Evolutionary conservation across 2,113 vertebrate genomes (phyloP), one percentile per base, ranked within the genome.

Genomic region (Sigmodon hispidus): DNA sequence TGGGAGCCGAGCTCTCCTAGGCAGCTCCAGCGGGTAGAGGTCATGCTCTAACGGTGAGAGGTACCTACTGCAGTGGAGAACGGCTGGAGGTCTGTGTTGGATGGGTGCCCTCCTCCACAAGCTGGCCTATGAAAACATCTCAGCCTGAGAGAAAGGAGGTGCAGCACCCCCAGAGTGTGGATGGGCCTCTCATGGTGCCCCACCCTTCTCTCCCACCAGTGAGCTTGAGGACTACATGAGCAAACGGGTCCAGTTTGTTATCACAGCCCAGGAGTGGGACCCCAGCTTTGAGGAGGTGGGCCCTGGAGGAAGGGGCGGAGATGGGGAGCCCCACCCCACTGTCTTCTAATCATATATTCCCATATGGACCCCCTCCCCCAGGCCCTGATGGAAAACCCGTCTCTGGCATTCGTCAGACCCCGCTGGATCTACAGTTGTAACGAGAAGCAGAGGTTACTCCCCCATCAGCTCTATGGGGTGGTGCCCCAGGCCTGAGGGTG

Each of bases 181-280:
- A 8, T 40, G 21, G 59, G 83, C 59, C 3, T 31, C 59, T 85
- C 40, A 45, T 31, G 24, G 43, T 13, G 26, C 4, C 19, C 50
- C 87, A 8, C 45, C 48, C 75, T n/a, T 19, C 69, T 31, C 61
- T n/a, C 77, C 61, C 2, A 0, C 48, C 97, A 99, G 99, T 9
- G 97, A 95, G 48, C 98, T 99, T 0, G 99, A 99, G 97, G 99
- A 99, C 81, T 99, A 99, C 92, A 99, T 99, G 99, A 99, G 98
- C 0, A 99, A 99, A 65, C 98, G 98, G 84, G 99, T 99, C 73
- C 99, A 99, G 97, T 99, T 99, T 90, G 99, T 99, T 81, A 98
- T 99, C 97, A 99, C 99, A 0, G 98, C 99, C 36, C 99, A 99
- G 95, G 99, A 99, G 9, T 99, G 99, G 99, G 99, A 99, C 7